These are phyloP conservation scores for Anabacerthia variegaticeps DNA, from an alignment of 2,797 vertebrate genomes.

Conservation along the genomic window DNA sequence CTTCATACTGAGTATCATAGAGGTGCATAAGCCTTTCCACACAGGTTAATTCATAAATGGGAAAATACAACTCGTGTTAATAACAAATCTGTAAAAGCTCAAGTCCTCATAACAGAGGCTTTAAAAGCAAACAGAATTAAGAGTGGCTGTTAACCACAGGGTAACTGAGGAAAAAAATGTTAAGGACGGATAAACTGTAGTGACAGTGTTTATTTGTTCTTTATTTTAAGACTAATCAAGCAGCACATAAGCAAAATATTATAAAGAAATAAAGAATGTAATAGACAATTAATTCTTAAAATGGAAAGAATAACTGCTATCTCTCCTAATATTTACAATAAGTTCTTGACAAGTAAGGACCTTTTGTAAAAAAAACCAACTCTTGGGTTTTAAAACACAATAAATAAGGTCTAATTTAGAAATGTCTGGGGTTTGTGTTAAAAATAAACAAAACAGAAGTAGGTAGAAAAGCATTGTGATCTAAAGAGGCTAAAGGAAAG, in stretches of 20 bases:
- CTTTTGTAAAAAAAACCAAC: not conserved
- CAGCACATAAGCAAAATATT: not conserved
- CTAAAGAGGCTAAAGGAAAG: conserved; percentile 13
- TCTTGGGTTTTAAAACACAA: conserved; percentile 22
- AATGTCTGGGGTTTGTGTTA: not conserved
- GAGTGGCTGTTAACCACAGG: not conserved
- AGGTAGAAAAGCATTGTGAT: not conserved
- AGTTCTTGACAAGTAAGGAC: not conserved
- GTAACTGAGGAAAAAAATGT: not conserved
- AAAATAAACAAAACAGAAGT: not conserved
- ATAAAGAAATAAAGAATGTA: conserved; percentile 34
- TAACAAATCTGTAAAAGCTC: not conserved
- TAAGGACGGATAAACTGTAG: not conserved
- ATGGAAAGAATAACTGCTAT: conserved; percentile 2
- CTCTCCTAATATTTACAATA: conserved; percentile 2
- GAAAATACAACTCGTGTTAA: not conserved
- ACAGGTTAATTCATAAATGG: not conserved
- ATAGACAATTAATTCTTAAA: not conserved
- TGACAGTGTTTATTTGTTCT: not conserved
- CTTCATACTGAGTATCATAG: not conserved
- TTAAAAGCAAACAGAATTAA: not conserved
- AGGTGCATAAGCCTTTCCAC: not conserved
- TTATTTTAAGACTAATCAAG: conserved; percentile 5
- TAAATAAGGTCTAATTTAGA: conserved; percentile 31
- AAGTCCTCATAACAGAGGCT: not conserved